Conservation (phyloP, 2,888 invertebrate genomes). For the Escarpia spicata region DNA sequence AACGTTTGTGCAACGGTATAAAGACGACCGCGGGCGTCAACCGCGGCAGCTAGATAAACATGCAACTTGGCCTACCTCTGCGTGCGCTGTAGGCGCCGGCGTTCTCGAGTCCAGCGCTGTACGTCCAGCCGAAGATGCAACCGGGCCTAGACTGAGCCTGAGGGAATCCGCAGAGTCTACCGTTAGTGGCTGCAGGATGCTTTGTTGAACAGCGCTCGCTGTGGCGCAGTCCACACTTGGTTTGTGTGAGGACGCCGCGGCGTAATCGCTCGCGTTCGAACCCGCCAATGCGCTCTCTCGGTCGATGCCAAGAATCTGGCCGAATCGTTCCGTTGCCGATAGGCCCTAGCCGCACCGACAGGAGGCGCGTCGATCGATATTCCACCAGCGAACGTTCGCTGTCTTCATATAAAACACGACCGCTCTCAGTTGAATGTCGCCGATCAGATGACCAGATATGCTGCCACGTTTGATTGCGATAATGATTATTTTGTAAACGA, state of each 20-base stretch:
- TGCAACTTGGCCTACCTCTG: not conserved
- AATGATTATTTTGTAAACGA: too few species aligned
- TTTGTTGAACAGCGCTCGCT: not conserved
- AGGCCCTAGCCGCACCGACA: not conserved
- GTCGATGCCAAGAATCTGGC: slow-evolving; percentile 5
- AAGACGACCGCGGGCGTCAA: not conserved
- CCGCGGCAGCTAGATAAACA: not conserved
- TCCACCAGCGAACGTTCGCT: not conserved
- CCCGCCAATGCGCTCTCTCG: not conserved
- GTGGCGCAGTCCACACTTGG: not conserved
- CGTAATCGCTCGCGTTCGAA: not conserved
- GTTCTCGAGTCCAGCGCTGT: not conserved
- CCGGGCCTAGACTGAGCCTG: not conserved
- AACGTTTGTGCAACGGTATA: not conserved
- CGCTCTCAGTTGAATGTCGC: not conserved
- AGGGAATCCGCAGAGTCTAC: not conserved
- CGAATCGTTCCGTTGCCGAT: not conserved
- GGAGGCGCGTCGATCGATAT: not conserved
- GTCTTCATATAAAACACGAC: not conserved
- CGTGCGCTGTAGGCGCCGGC: not conserved
- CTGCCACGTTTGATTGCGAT: too few species aligned
- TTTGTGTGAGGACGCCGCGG: not conserved
- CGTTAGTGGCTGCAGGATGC: not conserved
- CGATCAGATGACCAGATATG: not conserved
- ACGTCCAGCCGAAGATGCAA: not conserved